These are phyloP conservation scores for Erannis defoliaria DNA, from an alignment of 2,888 invertebrate species.

Conservation along the genomic window DNA sequence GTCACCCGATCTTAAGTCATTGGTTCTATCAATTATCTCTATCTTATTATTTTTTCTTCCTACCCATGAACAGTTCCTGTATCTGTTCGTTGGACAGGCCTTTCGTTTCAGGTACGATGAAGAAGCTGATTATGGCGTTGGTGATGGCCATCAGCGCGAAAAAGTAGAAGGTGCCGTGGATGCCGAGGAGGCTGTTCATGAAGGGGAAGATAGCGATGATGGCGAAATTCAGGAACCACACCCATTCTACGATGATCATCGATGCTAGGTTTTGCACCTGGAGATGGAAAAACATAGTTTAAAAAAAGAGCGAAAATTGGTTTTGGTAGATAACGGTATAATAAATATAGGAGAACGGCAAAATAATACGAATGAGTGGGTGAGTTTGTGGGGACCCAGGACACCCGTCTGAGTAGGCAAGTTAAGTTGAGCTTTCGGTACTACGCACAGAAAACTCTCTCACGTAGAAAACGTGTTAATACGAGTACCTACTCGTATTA, in stretches of 20 bases:
- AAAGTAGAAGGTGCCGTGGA: slow-evolving; percentile 72
- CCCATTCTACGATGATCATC: slow-evolving; percentile 72
- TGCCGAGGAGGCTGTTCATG: slow-evolving; percentile 62
- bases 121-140: slow-evolving; percentile 60
- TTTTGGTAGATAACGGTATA: too few relatives aligned
- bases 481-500: too few relatives aligned
- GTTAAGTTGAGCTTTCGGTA: too few relatives aligned
- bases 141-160: slow-evolving; percentile 64
- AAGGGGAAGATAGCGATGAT: slow-evolving; percentile 74
- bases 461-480: too few relatives aligned
- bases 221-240: slow-evolving; percentile 77
- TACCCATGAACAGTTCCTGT: slow-evolving; percentile 57
- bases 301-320: too few relatives aligned
- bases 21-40: too few relatives aligned
- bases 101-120: slow-evolving; percentile 80
- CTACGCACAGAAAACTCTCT: too few relatives aligned
- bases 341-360: too few relatives aligned
- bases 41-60: slow-evolving; percentile 37
- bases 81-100: slow-evolving; percentile 75
- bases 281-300: slow-evolving; percentile 39
- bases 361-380: too few relatives aligned
- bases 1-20: too few relatives aligned
- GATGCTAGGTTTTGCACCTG: slow-evolving; percentile 76
- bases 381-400: too few relatives aligned
- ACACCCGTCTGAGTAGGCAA: too few relatives aligned